Evolutionary conservation across 2,113 vertebrate genomes (phyloP), one percentile per base, ranked within the genome.

Genomic region (Percina caprodes): DNA sequence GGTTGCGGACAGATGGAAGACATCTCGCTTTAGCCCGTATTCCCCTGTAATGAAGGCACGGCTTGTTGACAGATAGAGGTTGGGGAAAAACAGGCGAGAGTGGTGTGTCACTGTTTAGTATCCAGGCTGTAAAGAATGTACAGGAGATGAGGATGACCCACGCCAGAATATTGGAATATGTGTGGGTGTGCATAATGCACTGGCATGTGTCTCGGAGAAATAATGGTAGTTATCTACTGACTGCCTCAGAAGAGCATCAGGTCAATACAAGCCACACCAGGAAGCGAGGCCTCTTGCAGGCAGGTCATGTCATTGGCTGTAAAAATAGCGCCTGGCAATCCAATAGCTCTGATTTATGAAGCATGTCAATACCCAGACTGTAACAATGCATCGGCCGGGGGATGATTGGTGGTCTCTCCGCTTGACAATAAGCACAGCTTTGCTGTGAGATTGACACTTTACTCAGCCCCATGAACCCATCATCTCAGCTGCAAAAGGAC

Each of bases 261-360:
- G 85, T 92, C 92, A 86, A 86, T 88, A 84, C 74, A 63, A 23
- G 35, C 61, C 49, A n/a, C 91, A 56, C 55, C 74, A 60, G 89
- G 80, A 87, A 73, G 54, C 19, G 55, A 69, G 71, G 86, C 78
- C 89, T 54, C 88, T 80, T 68, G 86, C 80, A 87, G 75, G 67
- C 54, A 67, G 87, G 87, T 92, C 83, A 80, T 86, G 90, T 90
- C 89, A 78, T 61, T 48, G 68, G 45, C 84, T 84, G 85, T 93
- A 93, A 94, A 94, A 94, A 94, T 92, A 95, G 94, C 87, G 88
- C 86, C 86, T 87, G 89, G 88, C 82, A 87, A 92, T 93, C 91
- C 90, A 91, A 88, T 90, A 83, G 77, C 72, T 88, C 86, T 94
- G 94, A 95, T 94, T 94, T 92, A 93, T 94, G 90, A 91, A 92